Evolutionary conservation across 1,140 invertebrate species (phyloP), one percentile per base, ranked within the genome.

Genomic region (Drosophila pachea): DNA sequence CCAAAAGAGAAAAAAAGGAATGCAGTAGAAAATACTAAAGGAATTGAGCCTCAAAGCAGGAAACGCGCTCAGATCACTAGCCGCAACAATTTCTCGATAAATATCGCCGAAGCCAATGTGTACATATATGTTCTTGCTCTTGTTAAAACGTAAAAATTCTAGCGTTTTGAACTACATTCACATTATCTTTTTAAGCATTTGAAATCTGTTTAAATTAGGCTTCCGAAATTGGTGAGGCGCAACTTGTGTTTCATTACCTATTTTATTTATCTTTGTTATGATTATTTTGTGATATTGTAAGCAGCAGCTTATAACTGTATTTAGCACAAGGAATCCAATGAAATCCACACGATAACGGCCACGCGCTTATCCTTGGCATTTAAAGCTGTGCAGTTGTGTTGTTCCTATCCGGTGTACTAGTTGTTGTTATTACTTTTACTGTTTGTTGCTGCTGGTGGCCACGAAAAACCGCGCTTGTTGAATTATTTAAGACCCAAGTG

Each of bases 401-500:
- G 36, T 45, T 45, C 22, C 29, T 38, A 35, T 12, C 22, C 3
- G 22, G 22, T 60, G 32, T 36, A 52, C 29, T 67, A 53, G 59
- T 49, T 61, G 12, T 48, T 55, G 12, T 14, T 42, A 12, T 42
- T 14, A n/a, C 12, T 43, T 38, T 68, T 68, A 52, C 33, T 55
- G 29, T 40, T 55, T 60, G 40, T 43, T 59, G 73, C 50, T 73
- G 69, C 52, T 63, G 53, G 43, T 40, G 48, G 72, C 56, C 61
- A 68, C 56, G 59, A 69, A 61, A 84, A 58, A 79, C 74, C 68
- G 81, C 73, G 76, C 76, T 79, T 86, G 65, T 79, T 84, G 73
- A 84, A 84, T 86, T 86, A 84, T 84, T 86, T 79, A 84, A 76
- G 58, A 70, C 68, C 78, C 78, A 83, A 83, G 78, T 83, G 65